Base-by-base conservation (phyloP, 2,888 invertebrate genomes). In the Notocelia uddmanniana region DNA sequence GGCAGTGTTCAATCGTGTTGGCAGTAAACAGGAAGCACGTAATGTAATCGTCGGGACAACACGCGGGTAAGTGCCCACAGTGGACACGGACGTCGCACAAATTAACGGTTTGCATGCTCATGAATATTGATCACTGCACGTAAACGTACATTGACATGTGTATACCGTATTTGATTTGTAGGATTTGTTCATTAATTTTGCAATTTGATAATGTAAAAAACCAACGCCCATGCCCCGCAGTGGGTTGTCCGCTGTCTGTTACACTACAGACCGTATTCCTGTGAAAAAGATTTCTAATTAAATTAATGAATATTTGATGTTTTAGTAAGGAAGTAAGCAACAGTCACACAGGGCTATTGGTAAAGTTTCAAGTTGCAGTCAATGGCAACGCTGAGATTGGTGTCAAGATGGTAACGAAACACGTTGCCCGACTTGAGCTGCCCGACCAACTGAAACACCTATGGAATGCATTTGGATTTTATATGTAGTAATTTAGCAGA, bases 41-140 rank as follows among this genome's bases (percentile, higher is more conserved):
- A 60, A 45, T 26, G 45, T 45, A 59, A 60, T 60, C 8, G 58
- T 21, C 13, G 58, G 18, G 8, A 11, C 57, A 19, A 34, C 34
- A 41, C 19, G 41, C 15, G 45, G 19, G 5, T 15, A 15, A 26
- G 23, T 45, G 45, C 15, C 57, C 45, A 45, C 60, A 23, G 19
- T n/a, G 60, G 41, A 41, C 21, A 2, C 19, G 34, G 58, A 9
- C n/a, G 52, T 2, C 21, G 52, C 52, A 21, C 21, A 37, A 19
- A 8, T 15, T 19, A 58, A 21, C 34, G 21, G 41, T 59, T 41
- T 41, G 59, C 59, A 59, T 60, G n/a, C 19, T 19, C 31, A 58
- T 59, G 37, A 37, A 60, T 60, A 60, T 60, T 60, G 23, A 60
- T 60, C 23, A 19, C n/a, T 0, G 13, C 45, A 60, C 9, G 31